Evolutionary conservation across 2,888 invertebrate species (phyloP).

Genomic region (Chaetogeoica ovagalla): DNA sequence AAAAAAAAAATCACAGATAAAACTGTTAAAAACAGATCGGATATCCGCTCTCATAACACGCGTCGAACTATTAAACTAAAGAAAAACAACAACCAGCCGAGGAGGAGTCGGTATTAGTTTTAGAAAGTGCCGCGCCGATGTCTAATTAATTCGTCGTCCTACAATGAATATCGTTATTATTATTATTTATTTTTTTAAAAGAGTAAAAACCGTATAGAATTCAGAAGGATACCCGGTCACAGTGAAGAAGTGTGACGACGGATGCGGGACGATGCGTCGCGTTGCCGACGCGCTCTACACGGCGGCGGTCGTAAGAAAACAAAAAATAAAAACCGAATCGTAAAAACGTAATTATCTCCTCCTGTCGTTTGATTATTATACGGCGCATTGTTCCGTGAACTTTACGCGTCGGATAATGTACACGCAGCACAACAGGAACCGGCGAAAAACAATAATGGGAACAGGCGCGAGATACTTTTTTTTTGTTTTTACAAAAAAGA

Average conservation of each 20-base stretch:
- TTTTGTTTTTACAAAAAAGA: constrained; percentile 7
- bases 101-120: constrained; percentile 17
- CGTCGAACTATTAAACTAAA: no score
- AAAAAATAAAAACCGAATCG: constrained; percentile 41
- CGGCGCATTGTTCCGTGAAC: constrained; percentile 48
- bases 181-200: no score
- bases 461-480: no score
- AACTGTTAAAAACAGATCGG: constrained; percentile 8
- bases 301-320: constrained; percentile 33
- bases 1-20: constrained; percentile 16
- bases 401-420: constrained; percentile 43
- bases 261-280: no score
- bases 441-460: constrained; percentile 40
- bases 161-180: neutral
- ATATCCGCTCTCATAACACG: constrained; percentile 22
- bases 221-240: no score
- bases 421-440: constrained; percentile 33
- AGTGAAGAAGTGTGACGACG: no score
- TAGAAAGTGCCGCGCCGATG: constrained; percentile 24
- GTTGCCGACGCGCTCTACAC: constrained; percentile 19
- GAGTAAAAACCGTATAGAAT: no score
- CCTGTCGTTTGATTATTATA: constrained; percentile 47
- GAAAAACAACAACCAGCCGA: no score
- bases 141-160: constrained; percentile 25
- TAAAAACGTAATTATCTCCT: constrained; percentile 49